phyloP scores from a whole-genome alignment of 2,888 invertebrate species.

The Lucinisca nassula region DNA sequence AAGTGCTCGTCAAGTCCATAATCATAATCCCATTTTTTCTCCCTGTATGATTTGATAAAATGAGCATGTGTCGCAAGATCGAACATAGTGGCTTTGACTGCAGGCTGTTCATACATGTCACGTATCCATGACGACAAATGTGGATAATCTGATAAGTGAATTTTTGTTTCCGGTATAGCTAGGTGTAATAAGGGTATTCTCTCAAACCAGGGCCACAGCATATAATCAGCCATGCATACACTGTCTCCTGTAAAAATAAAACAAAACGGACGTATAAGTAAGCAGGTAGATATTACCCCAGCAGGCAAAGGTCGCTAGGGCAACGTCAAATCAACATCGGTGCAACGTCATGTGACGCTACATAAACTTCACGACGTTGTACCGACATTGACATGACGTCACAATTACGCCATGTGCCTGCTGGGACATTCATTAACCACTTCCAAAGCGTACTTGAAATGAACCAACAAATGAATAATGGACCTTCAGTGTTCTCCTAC shows the following conservation, averaged over 20 bases:
- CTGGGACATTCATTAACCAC: too few relatives aligned
- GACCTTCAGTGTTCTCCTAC: too few relatives aligned
- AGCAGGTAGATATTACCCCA: too few relatives aligned
- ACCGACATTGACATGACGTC: too few relatives aligned
- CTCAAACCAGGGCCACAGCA: slow-evolving; percentile 86
- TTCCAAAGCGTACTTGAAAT: too few relatives aligned
- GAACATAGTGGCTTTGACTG: slow-evolving; percentile 75
- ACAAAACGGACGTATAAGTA: too few relatives aligned
- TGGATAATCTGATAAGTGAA: slow-evolving; percentile 65
- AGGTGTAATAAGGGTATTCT: slow-evolving; percentile 74
- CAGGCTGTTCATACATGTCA: slow-evolving; percentile 76
- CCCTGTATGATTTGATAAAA: slow-evolving; percentile 69
- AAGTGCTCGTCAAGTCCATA: slow-evolving; percentile 48
- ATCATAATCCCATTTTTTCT: slow-evolving; percentile 79
- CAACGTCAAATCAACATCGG: too few relatives aligned
- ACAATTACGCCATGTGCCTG: too few relatives aligned
- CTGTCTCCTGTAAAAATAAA: slow-evolving; percentile 69
- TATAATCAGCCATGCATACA: slow-evolving; percentile 80
- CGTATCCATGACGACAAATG: slow-evolving; percentile 71
- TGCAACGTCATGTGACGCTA: too few relatives aligned
- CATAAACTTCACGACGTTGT: too few relatives aligned
- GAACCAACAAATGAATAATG: too few relatives aligned
- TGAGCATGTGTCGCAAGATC: slow-evolving; percentile 67
- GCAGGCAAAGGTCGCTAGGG: too few relatives aligned
- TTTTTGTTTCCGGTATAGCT: slow-evolving; percentile 63